Conservation (phyloP, 2,888 invertebrate genomes). For the Trichogramma evanescens region DNA sequence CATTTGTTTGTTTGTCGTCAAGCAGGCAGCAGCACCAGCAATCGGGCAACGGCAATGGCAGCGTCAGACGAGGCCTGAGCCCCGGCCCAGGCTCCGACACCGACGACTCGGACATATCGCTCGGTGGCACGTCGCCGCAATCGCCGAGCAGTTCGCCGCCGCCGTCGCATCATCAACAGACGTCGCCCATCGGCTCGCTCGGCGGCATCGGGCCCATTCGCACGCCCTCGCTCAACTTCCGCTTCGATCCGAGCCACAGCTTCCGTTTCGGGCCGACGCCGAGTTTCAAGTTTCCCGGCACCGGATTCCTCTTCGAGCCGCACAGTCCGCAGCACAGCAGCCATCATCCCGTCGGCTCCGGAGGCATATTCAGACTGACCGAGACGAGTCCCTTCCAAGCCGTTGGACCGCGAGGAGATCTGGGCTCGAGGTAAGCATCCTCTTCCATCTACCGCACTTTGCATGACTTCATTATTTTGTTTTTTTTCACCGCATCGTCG, state of each 20-base stretch:
- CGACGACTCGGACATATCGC: slow-evolving; percentile 44
- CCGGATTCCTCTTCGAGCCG: slow-evolving; percentile 43
- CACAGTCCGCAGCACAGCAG: slow-evolving; percentile 45
- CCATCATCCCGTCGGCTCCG: slow-evolving; percentile 24
- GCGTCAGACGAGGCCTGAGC: slow-evolving; percentile 37
- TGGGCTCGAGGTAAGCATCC: slow-evolving; percentile 39
- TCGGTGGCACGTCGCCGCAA: slow-evolving; percentile 43
- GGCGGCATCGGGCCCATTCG: slow-evolving; percentile 42
- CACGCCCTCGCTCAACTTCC: slow-evolving; percentile 41
- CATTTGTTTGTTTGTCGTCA: slow-evolving; percentile 14
- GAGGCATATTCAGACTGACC: slow-evolving; percentile 44
- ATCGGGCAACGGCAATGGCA: slow-evolving; percentile 41
- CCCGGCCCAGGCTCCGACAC: slow-evolving; percentile 42
- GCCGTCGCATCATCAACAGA: slow-evolving; percentile 37
- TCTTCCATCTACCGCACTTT: neutral
- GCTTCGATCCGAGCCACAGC: slow-evolving; percentile 42
- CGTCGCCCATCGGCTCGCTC: slow-evolving; percentile 38
- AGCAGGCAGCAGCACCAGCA: slow-evolving; percentile 46
- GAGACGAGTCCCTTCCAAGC: slow-evolving; percentile 46
- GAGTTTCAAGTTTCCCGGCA: slow-evolving; percentile 42
- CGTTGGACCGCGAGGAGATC: slow-evolving; percentile 43
- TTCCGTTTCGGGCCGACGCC: slow-evolving; percentile 43
- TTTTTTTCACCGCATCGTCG: neutral
- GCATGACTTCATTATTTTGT: neutral
- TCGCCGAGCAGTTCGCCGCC: slow-evolving; percentile 43